Percentiles rank a stretch among this genome's conserved stretches.
phyloP scores from a whole-genome alignment of 30 jellyfish, hydroid and myxozoan species.

The Phacellophora camtschatica region DNA sequence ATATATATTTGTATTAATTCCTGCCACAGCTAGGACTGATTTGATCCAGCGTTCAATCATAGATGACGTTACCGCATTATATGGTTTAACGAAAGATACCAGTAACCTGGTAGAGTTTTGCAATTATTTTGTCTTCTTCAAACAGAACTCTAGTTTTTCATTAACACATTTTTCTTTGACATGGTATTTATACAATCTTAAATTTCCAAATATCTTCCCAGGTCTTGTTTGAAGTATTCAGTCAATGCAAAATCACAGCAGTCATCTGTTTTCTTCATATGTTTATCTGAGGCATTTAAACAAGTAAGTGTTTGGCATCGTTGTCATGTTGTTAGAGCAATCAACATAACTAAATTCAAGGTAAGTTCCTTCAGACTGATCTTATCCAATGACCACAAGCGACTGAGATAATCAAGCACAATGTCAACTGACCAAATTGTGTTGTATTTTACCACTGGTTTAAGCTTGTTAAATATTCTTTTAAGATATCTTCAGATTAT shows the following conservation, averaged over 20 bases:
- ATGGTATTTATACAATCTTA: conserved; percentile 33
- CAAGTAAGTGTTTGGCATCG: conserved; percentile 49
- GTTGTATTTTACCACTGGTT: conserved; percentile 36
- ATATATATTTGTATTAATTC: conserved; percentile 23
- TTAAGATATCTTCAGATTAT: conserved; percentile 22
- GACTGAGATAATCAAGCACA: conserved; percentile 24
- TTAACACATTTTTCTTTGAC: conserved; percentile 35
- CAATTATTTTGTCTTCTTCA: conserved; percentile 29
- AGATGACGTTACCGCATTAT: conserved; percentile 6
- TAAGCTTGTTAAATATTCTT: conserved; percentile 28
- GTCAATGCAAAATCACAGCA: conserved; percentile 25
- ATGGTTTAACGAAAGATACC: conserved; percentile 16
- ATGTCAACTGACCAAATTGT: conserved; percentile 44
- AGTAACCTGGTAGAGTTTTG: neutral
- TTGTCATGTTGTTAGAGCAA: conserved; percentile 40
- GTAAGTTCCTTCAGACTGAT: conserved; percentile 31
- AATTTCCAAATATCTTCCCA: conserved; percentile 13
- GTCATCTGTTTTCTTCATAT: conserved; percentile 19
- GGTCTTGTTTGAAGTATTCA: conserved; percentile 32
- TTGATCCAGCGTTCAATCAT: conserved; percentile 35
- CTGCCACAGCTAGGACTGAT: conserved; percentile 39
- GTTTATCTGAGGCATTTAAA: neutral
- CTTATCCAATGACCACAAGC: conserved; percentile 15
- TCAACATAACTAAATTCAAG: conserved; percentile 22
- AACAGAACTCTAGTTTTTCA: conserved; percentile 31